A percentile compares a stretch with the other conserved stretches of the same genome.
These are phyloP conservation scores for Pharmacophagus antenor DNA, from an alignment of 2,888 invertebrate species.

Conservation along the genomic window DNA sequence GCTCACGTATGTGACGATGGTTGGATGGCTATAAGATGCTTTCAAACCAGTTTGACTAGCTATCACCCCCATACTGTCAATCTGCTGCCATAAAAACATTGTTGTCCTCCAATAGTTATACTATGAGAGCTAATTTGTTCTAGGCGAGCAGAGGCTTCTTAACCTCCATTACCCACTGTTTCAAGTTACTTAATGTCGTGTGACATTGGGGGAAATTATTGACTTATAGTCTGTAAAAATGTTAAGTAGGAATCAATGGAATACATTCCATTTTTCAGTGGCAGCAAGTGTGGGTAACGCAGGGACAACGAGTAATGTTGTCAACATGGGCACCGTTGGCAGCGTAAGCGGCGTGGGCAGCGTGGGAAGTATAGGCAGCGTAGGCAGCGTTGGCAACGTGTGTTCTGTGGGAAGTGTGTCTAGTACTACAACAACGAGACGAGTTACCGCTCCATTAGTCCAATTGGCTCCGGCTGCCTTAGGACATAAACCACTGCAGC, in stretches of 20 bases:
- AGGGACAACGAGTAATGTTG: conserved; percentile 30
- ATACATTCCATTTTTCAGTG: conserved; percentile 30
- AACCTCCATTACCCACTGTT: too few relatives aligned
- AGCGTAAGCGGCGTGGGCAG: conserved; percentile 29
- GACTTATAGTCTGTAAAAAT: too few relatives aligned
- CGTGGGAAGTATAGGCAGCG: conserved; percentile 32
- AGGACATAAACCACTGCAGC: conserved; percentile 48
- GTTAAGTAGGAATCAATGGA: too few relatives aligned
- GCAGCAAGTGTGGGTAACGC: conserved; percentile 31
- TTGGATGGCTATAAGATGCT: not conserved
- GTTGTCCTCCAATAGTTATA: too few relatives aligned
- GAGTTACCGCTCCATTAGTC: conserved; percentile 50
- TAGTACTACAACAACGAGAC: conserved; percentile 35
- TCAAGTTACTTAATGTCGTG: too few relatives aligned
- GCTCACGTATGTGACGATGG: too few relatives aligned
- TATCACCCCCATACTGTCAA: too few relatives aligned
- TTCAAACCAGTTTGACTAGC: too few relatives aligned
- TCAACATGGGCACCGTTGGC: conserved; percentile 14
- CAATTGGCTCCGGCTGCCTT: conserved; percentile 48
- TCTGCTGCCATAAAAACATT: too few relatives aligned
- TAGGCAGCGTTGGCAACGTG: conserved; percentile 33
- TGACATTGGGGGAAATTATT: too few relatives aligned
- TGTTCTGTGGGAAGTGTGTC: conserved; percentile 34
- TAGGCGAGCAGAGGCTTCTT: too few relatives aligned
- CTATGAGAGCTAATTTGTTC: too few relatives aligned